These are phyloP conservation scores for Galago senegalensis DNA, from an alignment of 2,797 vertebrate species.

Conservation along the genomic window DNA sequence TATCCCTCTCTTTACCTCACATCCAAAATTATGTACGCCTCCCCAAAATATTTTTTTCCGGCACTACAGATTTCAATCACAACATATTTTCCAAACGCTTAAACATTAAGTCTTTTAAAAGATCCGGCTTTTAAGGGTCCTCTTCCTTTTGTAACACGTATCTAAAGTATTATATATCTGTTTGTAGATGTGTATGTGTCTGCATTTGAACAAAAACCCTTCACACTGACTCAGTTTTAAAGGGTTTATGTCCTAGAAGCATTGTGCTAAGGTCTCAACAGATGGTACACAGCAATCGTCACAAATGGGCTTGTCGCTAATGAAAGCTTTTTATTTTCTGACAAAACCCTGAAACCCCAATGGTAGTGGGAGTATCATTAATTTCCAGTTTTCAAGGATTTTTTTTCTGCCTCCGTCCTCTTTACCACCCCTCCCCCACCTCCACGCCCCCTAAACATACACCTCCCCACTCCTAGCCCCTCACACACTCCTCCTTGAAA, in stretches of 20 bases:
- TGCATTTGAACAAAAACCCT: slow-evolving; percentile 58
- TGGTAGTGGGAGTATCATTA: slow-evolving; percentile 25
- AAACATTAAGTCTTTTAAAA: not conserved
- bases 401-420: not conserved
- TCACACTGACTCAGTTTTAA: slow-evolving; percentile 35
- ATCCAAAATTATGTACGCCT: not conserved
- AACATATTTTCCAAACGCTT: not conserved
- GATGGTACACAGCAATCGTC: slow-evolving; percentile 58
- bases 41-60: slow-evolving; percentile 70
- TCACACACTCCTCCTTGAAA: slow-evolving; percentile 68
- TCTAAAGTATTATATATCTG: not conserved
- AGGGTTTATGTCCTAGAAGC: slow-evolving; percentile 11
- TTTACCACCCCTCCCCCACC: not conserved
- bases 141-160: not conserved
- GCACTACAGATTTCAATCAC: slow-evolving; percentile 57
- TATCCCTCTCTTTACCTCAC: not conserved
- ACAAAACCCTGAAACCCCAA: slow-evolving; percentile 62
- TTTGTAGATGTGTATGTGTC: not conserved
- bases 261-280: slow-evolving; percentile 40
- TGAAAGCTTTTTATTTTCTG: slow-evolving; percentile 64
- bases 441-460: slow-evolving; percentile 47
- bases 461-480: slow-evolving; percentile 43
- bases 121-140: not conserved
- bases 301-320: slow-evolving; percentile 2
- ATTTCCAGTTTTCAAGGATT: slow-evolving; percentile 55